These are phyloP conservation scores for Eustalomyia histrio DNA, from an alignment of 2,888 invertebrate genomes.

Conservation along the genomic window DNA sequence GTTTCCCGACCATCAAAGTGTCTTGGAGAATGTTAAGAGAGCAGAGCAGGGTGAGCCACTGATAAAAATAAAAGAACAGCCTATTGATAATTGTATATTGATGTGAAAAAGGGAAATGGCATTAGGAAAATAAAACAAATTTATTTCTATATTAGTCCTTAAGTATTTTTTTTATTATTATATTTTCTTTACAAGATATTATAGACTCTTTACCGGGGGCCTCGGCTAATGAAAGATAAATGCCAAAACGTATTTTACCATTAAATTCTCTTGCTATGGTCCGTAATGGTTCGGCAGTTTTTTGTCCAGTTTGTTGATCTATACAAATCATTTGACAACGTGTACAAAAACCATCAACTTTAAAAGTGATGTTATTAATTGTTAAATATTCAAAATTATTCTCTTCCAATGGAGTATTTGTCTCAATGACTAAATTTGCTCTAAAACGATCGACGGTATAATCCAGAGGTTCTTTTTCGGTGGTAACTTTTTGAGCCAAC, in stretches of 20 bases:
- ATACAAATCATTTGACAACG: slow-evolving; percentile 98
- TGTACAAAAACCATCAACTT: slow-evolving; percentile 90
- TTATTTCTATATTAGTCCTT: not conserved
- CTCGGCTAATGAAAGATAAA: slow-evolving; percentile 82
- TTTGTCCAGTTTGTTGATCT: slow-evolving; percentile 90
- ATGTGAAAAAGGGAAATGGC: slow-evolving; percentile 69
- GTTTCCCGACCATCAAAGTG: slow-evolving; percentile 86
- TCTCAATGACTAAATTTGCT: slow-evolving; percentile 92
- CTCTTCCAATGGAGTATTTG: slow-evolving; percentile 88
- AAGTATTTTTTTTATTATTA: slow-evolving; percentile 53
- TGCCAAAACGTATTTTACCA: slow-evolving; percentile 90
- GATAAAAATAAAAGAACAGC: slow-evolving; percentile 82
- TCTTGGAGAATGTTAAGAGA: slow-evolving; percentile 82
- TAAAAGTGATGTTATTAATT: slow-evolving; percentile 82
- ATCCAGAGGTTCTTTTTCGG: slow-evolving; percentile 80
- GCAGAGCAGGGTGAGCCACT: slow-evolving; percentile 82
- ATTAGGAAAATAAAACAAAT: slow-evolving; percentile 10
- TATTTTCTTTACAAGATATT: slow-evolving; percentile 67
- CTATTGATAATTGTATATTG: slow-evolving; percentile 80
- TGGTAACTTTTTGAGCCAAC: slow-evolving; percentile 83
- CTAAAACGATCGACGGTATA: slow-evolving; percentile 89
- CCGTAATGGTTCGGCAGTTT: slow-evolving; percentile 88
- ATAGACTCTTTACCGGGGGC: slow-evolving; percentile 34
- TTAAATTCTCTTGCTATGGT: slow-evolving; percentile 87
- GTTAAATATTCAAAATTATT: slow-evolving; percentile 84